Conservation (phyloP, 1,140 invertebrate genomes). For the Chelonus insularis region DNA sequence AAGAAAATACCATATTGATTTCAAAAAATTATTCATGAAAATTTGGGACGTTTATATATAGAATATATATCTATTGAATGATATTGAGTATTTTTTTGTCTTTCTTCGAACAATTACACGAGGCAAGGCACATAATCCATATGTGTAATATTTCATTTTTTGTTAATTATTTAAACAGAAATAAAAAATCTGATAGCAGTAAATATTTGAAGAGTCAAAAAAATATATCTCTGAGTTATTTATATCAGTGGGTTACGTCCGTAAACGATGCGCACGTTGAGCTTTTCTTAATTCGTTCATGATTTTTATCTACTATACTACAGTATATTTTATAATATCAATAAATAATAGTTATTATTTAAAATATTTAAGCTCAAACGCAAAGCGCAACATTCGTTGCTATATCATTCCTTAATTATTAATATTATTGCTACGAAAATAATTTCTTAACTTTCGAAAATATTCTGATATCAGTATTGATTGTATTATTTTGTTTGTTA, state of each 20-base stretch:
- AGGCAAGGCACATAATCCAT: conserved; percentile 28
- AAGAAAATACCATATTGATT: too few species aligned
- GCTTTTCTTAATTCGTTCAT: too few species aligned
- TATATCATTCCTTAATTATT: not conserved
- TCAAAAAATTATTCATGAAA: not conserved
- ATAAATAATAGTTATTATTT: conserved; percentile 4
- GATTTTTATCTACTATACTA: too few species aligned
- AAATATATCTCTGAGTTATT: conserved; percentile 20
- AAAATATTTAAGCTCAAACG: conserved; percentile 20
- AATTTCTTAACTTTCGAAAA: not conserved
- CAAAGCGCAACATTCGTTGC: conserved; percentile 24
- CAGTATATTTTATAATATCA: not conserved
- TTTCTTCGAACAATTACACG: conserved; percentile 11
- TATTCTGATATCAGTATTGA: too few species aligned
- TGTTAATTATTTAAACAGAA: not conserved
- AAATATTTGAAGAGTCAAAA: conserved; percentile 10
- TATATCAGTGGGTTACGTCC: conserved; percentile 26
- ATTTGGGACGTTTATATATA: not conserved
- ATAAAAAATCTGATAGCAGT: not conserved
- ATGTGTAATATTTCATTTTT: conserved; percentile 14
- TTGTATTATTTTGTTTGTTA: too few species aligned
- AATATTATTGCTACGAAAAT: not conserved
- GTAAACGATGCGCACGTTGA: conserved; percentile 12
- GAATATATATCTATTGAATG: conserved; percentile 1
- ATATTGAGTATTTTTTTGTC: conserved; percentile 5